These are phyloP conservation scores for Lathamus discolor DNA, from an alignment of 2,113 vertebrate genomes.

Conservation along the genomic window DNA sequence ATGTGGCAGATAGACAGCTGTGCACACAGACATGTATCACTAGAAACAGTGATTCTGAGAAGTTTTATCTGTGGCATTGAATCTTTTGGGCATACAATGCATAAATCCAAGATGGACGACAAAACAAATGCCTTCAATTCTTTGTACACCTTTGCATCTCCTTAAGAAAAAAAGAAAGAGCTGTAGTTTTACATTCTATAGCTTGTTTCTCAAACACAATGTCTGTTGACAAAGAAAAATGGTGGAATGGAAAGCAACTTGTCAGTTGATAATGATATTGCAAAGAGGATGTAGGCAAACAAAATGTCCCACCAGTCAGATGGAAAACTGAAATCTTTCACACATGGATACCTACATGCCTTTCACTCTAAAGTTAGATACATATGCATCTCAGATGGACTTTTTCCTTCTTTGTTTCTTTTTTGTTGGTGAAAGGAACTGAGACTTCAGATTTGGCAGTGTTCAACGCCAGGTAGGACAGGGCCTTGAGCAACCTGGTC, in stretches of 20 bases:
- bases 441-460: neutral
- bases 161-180: neutral
- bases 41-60: neutral
- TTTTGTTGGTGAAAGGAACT: neutral
- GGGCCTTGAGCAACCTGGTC: neutral
- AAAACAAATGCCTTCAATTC: neutral
- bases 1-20: neutral
- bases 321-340: neutral
- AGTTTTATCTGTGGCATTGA: neutral
- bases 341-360: neutral
- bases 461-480: neutral
- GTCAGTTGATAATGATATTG: neutral
- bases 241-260: neutral
- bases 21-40: neutral
- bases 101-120: neutral
- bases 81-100: neutral
- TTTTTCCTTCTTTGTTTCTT: neutral
- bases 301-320: neutral
- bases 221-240: neutral
- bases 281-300: neutral
- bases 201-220: neutral
- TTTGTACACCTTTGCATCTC: neutral
- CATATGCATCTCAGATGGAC: neutral
- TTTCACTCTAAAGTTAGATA: neutral
- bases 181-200: neutral